Conservation (phyloP, 35 echinoderm and acorn worm species). For the Eucidaris tribuloides region DNA sequence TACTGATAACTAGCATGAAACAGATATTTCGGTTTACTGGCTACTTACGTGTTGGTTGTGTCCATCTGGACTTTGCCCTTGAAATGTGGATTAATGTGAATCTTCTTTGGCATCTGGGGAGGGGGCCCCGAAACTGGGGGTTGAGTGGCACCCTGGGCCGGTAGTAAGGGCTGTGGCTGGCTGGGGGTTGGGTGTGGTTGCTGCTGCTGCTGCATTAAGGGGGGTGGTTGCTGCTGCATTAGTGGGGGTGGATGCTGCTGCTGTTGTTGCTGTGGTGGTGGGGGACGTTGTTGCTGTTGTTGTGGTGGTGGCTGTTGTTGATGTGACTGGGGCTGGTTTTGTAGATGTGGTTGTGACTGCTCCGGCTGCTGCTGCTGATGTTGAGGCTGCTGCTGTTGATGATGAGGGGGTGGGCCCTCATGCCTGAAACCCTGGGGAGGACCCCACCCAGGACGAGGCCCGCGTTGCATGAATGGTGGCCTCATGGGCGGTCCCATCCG, state of each 20-base stretch:
- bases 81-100: too few species aligned
- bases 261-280: neutral
- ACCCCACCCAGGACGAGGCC: neutral
- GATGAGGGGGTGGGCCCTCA: neutral
- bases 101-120: too few species aligned
- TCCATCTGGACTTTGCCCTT: too few species aligned
- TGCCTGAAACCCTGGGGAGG: neutral
- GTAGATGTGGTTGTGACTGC: neutral
- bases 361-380: neutral
- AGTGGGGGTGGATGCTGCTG: neutral
- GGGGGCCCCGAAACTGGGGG: too few species aligned
- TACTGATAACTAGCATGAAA: too few species aligned
- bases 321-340: neutral
- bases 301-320: neutral
- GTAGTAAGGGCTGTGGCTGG: too few species aligned
- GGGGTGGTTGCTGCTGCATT: too few species aligned
- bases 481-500: neutral
- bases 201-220: too few species aligned
- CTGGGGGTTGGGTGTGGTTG: too few species aligned
- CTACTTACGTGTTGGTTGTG: too few species aligned
- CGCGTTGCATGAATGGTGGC: neutral
- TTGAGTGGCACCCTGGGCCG: too few species aligned
- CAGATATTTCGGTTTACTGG: too few species aligned
- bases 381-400: neutral
- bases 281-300: neutral